Evolutionary conservation across 2,797 vertebrate genomes (phyloP).

Genomic region (Heterohyrax brucei): DNA sequence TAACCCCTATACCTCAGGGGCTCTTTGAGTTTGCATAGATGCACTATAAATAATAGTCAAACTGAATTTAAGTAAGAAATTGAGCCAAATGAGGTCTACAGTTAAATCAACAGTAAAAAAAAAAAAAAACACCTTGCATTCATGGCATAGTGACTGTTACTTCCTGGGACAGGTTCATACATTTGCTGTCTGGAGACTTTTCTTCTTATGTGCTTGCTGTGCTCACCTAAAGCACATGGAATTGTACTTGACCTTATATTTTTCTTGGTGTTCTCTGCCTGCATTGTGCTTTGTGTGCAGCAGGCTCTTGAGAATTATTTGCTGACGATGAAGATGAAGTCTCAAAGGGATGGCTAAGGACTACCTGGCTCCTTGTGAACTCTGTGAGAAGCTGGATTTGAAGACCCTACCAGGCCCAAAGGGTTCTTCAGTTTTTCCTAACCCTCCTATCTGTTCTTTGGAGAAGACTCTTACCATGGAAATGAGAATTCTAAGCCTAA

Average conservation of each 20-base stretch:
- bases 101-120: background rate
- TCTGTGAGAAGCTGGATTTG: background rate
- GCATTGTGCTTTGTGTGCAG: too few relatives aligned
- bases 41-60: background rate
- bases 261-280: background rate
- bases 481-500: slow-evolving; percentile 38
- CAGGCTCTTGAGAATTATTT: background rate
- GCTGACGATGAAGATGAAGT: background rate
- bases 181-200: background rate
- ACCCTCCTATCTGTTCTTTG: background rate
- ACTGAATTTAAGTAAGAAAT: background rate
- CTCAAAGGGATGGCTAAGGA: background rate
- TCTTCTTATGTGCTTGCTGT: background rate
- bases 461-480: background rate
- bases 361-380: background rate
- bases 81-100: background rate
- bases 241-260: background rate
- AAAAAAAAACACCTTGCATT: background rate
- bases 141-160: background rate
- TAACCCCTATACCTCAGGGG: background rate
- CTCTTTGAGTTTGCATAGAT: background rate
- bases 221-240: background rate
- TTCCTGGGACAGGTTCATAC: background rate
- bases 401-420: background rate
- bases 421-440: background rate